Base-by-base conservation (phyloP, 2,797 vertebrate genomes). In the Coluber constrictor region DNA sequence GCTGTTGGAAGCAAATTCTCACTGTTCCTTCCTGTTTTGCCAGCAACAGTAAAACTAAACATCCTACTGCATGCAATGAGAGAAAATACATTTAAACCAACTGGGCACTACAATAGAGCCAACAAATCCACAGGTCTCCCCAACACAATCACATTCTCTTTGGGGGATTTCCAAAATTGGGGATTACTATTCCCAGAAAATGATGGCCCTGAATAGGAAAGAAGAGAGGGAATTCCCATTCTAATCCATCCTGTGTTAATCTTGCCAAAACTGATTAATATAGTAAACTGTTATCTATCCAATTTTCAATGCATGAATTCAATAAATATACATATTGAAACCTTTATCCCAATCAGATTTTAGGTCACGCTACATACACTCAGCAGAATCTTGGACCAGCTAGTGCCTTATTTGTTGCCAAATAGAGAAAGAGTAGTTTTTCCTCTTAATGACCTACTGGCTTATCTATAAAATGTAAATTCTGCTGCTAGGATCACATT, bases 381-480 rank as follows among this genome's bases (percentile, higher is more conserved):
- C 32, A 56, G 51, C 55, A 89, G 54, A 87, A 20, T 6, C 57
- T 43, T 74, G 37, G 89, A 86, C 37, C 13, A 86, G 8, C 3
- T 54, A 89, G 63, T 37, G 25, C 51, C 32, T 56, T 93, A 79
- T 23, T 25, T n/a, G 47, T 47, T 91, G 32, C 87, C 87, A 91
- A 89, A 89, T 56, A 92, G 47, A 94, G 79, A 87, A 95, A 95
- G 95, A 94, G 86, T 91, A 61, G 93, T 96, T 83, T 93, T 55
- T 93, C 90, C 96, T 92, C 92, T 94, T 93, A 94, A 95, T 92
- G 93, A 92, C 95, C 95, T 96, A 95, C 94, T 95, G 92, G 13
- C 86, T 92, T 97, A 96, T 95, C 96, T 96, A 92, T 95, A 95
- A 97, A 96, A 96, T 95, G 93, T 93, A 96, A 96, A 96, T 96